phyloP scores from a whole-genome alignment of 2,797 vertebrate genomes.

The Knipowitschia caucasica region DNA sequence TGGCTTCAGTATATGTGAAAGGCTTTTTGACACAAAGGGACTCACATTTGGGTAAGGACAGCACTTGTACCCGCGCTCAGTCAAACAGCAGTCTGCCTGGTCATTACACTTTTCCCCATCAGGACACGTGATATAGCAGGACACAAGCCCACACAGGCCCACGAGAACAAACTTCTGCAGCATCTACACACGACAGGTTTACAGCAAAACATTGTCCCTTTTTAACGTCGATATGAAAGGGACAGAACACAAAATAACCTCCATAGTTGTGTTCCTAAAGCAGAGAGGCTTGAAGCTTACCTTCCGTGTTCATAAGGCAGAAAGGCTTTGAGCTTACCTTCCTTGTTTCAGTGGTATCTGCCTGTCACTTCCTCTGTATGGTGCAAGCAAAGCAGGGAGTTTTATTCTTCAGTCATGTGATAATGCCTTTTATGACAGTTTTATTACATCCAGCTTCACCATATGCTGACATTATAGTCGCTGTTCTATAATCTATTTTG shows the following conservation, averaged over 20 bases:
- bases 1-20: no score
- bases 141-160: constrained; percentile 31
- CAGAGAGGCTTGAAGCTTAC: no score
- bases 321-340: neutral
- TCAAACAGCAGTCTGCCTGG: constrained; percentile 55
- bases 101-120: constrained; percentile 54
- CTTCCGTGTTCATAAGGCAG: neutral
- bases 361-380: neutral
- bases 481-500: no score
- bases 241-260: neutral
- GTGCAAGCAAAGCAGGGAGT: neutral
- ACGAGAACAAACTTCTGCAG: constrained; percentile 53
- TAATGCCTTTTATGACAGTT: neutral
- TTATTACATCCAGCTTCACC: neutral
- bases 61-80: constrained; percentile 54
- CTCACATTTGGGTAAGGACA: constrained; percentile 66
- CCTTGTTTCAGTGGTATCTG: neutral
- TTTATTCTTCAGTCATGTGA: neutral
- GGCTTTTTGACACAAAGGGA: no score
- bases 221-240: neutral
- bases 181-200: constrained; percentile 61
- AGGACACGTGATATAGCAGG: constrained; percentile 52
- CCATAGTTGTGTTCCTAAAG: no score
- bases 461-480: no score
- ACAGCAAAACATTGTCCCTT: no score